These are phyloP conservation scores for Mythimna ferrago DNA, from an alignment of 2,888 invertebrate genomes.

Conservation along the genomic window DNA sequence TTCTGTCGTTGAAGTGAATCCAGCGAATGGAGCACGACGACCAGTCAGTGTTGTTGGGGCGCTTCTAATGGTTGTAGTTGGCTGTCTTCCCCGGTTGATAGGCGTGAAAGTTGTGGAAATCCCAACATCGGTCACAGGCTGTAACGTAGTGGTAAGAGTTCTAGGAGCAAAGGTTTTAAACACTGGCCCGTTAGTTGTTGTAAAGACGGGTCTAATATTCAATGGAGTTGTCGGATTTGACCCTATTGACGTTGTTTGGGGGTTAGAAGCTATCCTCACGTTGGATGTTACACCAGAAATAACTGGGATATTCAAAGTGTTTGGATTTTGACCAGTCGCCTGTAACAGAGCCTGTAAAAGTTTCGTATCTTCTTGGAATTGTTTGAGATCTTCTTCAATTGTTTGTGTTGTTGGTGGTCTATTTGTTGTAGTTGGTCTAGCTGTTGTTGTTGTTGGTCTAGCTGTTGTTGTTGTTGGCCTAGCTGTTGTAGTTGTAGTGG, in stretches of 20 bases:
- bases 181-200: conserved; percentile 74
- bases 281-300: conserved; percentile 86
- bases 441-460: conserved; percentile 66
- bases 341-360: conserved; percentile 86
- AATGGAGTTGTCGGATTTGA: conserved; percentile 83
- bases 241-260: conserved; percentile 80
- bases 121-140: conserved; percentile 74
- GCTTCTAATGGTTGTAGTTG: conserved; percentile 73
- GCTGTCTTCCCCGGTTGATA: conserved; percentile 74
- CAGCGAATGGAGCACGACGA: conserved; percentile 70
- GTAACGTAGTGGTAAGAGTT: conserved; percentile 77
- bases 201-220: conserved; percentile 81
- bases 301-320: conserved; percentile 75
- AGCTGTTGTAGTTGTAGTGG: conserved; percentile 37
- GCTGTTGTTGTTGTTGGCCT: conserved; percentile 69
- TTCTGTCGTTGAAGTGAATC: conserved; percentile 81
- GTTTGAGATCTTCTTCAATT: conserved; percentile 80
- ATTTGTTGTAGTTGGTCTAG: conserved; percentile 62
- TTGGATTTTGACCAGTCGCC: conserved; percentile 80
- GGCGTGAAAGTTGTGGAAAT: conserved; percentile 85
- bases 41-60: conserved; percentile 69
- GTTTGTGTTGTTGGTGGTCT: conserved; percentile 73
- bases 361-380: conserved; percentile 84
- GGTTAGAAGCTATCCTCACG: conserved; percentile 84
- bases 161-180: conserved; percentile 76